Conservation (phyloP, 2,797 vertebrate genomes). For the Aratinga solstitialis region DNA sequence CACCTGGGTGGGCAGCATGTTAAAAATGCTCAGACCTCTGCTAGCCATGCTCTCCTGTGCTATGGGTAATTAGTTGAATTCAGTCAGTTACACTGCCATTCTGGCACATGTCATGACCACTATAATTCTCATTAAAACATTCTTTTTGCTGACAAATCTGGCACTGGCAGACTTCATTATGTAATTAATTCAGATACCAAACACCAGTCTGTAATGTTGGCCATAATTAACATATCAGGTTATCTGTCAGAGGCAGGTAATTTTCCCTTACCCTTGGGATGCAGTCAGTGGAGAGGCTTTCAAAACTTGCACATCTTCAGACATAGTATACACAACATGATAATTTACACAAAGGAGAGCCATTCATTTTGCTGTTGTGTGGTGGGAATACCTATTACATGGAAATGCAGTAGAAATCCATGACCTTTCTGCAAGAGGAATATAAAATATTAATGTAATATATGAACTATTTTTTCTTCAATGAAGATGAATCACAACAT, state of each 20-base stretch:
- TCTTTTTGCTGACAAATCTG: conserved; percentile 16
- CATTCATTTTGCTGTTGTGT: neutral
- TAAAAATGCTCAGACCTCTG: neutral
- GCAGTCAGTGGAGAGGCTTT: neutral
- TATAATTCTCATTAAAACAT: conserved; percentile 23
- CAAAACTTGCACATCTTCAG: neutral
- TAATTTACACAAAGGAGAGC: neutral
- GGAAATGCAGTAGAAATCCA: neutral
- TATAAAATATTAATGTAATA: neutral
- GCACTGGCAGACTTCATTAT: neutral
- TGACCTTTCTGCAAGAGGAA: neutral
- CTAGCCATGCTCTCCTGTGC: neutral
- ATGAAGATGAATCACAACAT: neutral
- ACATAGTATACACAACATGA: neutral
- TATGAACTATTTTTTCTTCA: neutral
- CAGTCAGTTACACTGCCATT: neutral
- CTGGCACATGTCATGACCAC: neutral
- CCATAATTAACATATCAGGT: conserved; percentile 20
- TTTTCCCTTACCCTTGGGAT: neutral
- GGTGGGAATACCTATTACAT: neutral
- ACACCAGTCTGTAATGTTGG: neutral
- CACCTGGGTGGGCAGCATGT: neutral
- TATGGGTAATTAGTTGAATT: neutral
- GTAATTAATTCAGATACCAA: conserved; percentile 11
- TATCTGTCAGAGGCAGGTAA: conserved; percentile 9